Evolutionary conservation across 2,888 invertebrate genomes (phyloP).

Genomic region (Dorcus hopei): DNA sequence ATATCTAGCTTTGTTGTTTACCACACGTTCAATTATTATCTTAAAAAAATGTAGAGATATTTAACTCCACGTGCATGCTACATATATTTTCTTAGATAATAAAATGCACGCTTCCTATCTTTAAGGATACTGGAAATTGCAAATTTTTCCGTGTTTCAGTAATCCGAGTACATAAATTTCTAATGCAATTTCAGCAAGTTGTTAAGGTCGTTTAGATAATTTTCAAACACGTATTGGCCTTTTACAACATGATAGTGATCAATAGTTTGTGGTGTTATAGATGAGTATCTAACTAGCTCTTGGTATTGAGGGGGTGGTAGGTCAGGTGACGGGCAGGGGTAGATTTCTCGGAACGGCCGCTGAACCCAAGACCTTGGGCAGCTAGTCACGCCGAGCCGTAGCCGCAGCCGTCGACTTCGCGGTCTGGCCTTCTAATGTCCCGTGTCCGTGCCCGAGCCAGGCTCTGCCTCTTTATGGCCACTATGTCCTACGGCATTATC

Average conservation of each 20-base stretch:
- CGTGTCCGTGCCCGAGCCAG: constrained; percentile 17
- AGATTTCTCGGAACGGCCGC: constrained; percentile 23
- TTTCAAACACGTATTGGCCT: neutral
- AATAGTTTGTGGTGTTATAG: constrained; percentile 11
- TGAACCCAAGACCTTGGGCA: constrained; percentile 25
- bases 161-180: no score
- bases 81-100: no score
- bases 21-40: no score
- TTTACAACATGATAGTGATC: constrained; percentile 8
- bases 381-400: constrained; percentile 22
- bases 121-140: no score
- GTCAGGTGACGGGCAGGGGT: constrained; percentile 22
- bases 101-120: no score
- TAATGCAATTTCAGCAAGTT: no score
- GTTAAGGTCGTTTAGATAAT: neutral
- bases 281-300: constrained; percentile 2
- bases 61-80: no score
- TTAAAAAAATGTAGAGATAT: no score
- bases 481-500: constrained; percentile 15
- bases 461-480: constrained; percentile 17
- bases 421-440: constrained; percentile 20
- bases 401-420: constrained; percentile 17
- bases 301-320: constrained; percentile 14
- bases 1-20: no score
- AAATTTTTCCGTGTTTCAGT: no score